These are phyloP conservation scores for Imbricaverruca yamaguchii DNA, from an alignment of 2,888 invertebrate genomes.

Conservation along the genomic window DNA sequence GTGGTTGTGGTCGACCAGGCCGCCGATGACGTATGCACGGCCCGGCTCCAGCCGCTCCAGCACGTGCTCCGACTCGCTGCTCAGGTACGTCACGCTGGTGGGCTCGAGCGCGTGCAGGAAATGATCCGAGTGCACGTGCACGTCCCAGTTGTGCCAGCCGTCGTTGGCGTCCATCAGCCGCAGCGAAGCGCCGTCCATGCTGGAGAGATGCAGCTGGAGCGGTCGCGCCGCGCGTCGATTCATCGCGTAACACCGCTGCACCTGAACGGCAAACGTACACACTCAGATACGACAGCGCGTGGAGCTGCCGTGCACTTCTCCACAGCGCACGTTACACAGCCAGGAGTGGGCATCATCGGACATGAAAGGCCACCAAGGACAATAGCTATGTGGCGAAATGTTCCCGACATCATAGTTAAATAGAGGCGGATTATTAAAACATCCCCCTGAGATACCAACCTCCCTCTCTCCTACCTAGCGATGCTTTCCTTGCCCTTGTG, in stretches of 20 bases:
- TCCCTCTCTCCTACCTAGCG: too few relatives aligned
- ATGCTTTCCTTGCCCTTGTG: too few relatives aligned
- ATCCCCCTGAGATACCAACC: too few relatives aligned
- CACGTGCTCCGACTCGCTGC: slow-evolving; percentile 86
- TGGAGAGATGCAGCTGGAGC: slow-evolving; percentile 72
- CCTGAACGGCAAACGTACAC: slow-evolving; percentile 77
- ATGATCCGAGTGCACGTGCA: slow-evolving; percentile 38
- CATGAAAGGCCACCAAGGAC: too few relatives aligned
- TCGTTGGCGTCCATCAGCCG: slow-evolving; percentile 68
- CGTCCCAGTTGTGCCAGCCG: slow-evolving; percentile 89
- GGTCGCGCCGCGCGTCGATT: slow-evolving; percentile 75
- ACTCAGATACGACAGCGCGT: slow-evolving; percentile 52
- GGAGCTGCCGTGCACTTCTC: too few relatives aligned
- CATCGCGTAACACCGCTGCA: slow-evolving; percentile 79
- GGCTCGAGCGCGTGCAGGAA: slow-evolving; percentile 65
- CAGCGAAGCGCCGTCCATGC: slow-evolving; percentile 65
- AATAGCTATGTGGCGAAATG: too few relatives aligned
- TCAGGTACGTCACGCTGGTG: slow-evolving; percentile 76
- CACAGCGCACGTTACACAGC: too few relatives aligned
- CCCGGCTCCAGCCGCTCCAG: slow-evolving; percentile 63
- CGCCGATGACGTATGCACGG: slow-evolving; percentile 89
- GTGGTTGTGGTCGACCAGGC: slow-evolving; percentile 93
- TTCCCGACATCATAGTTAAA: too few relatives aligned
- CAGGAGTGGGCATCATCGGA: too few relatives aligned
- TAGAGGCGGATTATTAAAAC: too few relatives aligned